Base-by-base conservation (phyloP, 1,140 invertebrate genomes). In the Solenopsis invicta region DNA sequence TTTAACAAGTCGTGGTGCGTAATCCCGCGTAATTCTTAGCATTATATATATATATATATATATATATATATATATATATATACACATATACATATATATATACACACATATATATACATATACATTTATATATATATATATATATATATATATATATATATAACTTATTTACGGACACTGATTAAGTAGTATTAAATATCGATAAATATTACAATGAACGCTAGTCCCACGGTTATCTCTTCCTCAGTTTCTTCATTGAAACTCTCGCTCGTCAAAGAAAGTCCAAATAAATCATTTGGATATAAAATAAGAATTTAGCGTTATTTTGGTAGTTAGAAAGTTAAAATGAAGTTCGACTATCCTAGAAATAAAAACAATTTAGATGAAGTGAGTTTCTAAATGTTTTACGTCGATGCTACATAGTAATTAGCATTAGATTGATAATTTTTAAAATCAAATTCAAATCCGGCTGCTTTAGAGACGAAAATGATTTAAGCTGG, bases 191-290 rank as follows among this genome's bases (percentile, higher is more conserved):
- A 62, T 69, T 69, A 69, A 69, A n/a, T 82, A 74, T 84, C 45
- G 45, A 84, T 84, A 84, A 84, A 75, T 84, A 84, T 84, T 84
- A 84, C 80, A 50, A 18, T 45, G 29, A 84, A 84, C 24, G 80
- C 54, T 84, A 84, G 13, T 75, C 13, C 4, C 4, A n/a, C n/a
- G n/a, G 9, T 85, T 64, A 66, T 86, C 62, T 78, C 78, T 34
- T 64, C 86, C 74, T 85, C 80, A 71, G 24, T 85, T 8, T 13
- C 34, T 61, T 50, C 56, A 13, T 54, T n/a, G 45, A 29, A 1
- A 21, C 29, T 48, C 37, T 74, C 3, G 2, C 4, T 56, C 41
- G 24, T 37, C 0, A 24, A 37, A 48, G 8, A 45, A 62, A 50
- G 16, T 2, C 4, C 6, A 21, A 81, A 81, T 34, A 10, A 74